These are phyloP conservation scores for Platichthys flesus DNA, from an alignment of 2,113 vertebrate genomes.

Conservation along the genomic window DNA sequence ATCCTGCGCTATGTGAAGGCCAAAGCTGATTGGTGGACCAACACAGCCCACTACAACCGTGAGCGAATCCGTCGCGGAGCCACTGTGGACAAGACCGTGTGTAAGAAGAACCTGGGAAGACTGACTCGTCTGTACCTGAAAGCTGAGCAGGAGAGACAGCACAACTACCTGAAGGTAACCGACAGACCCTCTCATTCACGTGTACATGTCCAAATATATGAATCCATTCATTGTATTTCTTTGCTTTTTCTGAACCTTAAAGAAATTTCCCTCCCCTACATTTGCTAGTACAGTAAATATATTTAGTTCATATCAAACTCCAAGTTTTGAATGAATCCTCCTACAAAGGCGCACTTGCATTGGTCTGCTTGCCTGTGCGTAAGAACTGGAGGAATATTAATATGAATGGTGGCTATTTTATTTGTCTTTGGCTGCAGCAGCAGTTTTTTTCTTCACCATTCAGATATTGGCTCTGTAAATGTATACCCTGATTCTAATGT, in stretches of 20 bases:
- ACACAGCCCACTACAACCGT: conserved; percentile 98
- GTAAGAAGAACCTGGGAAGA: conserved; percentile 98
- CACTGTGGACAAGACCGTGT: conserved; percentile 98
- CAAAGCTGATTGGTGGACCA: conserved; percentile 99
- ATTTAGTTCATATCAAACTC: not conserved
- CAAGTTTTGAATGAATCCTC: conserved; percentile 28
- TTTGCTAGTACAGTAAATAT: not conserved
- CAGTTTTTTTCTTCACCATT: conserved; percentile 36
- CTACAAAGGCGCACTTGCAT: conserved; percentile 72
- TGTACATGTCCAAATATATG: not conserved
- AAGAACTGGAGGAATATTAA: conserved; percentile 70
- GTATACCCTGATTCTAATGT: not conserved
- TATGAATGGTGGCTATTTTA: conserved; percentile 50
- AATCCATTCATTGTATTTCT: not conserved
- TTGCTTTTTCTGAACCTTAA: not conserved
- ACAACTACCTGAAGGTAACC: conserved; percentile 97
- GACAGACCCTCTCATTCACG: not conserved
- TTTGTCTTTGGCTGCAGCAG: conserved; percentile 50
- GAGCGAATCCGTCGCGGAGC: conserved; percentile 98
- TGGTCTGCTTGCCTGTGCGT: conserved; percentile 65
- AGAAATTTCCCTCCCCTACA: not conserved
- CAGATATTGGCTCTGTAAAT: conserved; percentile 28
- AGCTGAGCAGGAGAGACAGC: conserved; percentile 98
- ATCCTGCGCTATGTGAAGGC: conserved; percentile 98
- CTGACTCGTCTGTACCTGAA: conserved; percentile 97